Evolutionary conservation across 2,888 invertebrate species (phyloP), one percentile per base, ranked within the genome.

Genomic region (Microdon myrmicae): DNA sequence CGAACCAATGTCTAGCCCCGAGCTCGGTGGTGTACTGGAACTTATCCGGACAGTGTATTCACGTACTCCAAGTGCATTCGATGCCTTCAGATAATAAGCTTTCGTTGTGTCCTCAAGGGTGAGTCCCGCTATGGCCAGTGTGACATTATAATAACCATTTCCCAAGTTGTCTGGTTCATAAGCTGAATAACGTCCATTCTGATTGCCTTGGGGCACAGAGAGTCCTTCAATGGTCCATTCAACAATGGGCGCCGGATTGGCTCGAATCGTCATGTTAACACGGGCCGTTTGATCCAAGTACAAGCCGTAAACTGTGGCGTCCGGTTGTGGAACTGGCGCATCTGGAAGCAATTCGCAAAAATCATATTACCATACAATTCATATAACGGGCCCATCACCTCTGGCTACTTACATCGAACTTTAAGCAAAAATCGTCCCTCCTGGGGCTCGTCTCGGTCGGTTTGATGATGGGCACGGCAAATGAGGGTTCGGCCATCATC

Each of bases 41-140:
- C 90, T 91, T 71, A 92, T 86, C 64, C 85, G 81, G 20, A 92
- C 83, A 3, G 77, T 78, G 71, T 90, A 89, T 44, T 85, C 84
- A 67, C 84, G 83, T 8, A 79, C 72, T 2, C 91, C 92, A 41
- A 86, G 82, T n/a, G 83, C 83, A 75, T 92, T 92, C 72, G 80
- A 80, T 1, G 89, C 90, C 8, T 82, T 82, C 67, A 92, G 79
- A 70, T 83, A 82, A 80, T 89, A 91, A 0, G 83, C 83, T 54
- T 86, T 84, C 25, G 89, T 89, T 1, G 90, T 90, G 72, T 92
- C 91, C 67, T 89, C 87, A 69, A 89, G 87, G 16, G 85, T 84
- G 17, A 92, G 84, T 10, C 83, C 84, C 4, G 85, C 83, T 68
- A 92, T 84, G 29, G 84, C 81, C 68, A 92, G 75, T 1, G 86